A percentile compares a stretch with the other conserved stretches of the same genome.
phyloP scores from a whole-genome alignment of 2,888 invertebrate species.

The Ashinkailepas kermadecensis region DNA sequence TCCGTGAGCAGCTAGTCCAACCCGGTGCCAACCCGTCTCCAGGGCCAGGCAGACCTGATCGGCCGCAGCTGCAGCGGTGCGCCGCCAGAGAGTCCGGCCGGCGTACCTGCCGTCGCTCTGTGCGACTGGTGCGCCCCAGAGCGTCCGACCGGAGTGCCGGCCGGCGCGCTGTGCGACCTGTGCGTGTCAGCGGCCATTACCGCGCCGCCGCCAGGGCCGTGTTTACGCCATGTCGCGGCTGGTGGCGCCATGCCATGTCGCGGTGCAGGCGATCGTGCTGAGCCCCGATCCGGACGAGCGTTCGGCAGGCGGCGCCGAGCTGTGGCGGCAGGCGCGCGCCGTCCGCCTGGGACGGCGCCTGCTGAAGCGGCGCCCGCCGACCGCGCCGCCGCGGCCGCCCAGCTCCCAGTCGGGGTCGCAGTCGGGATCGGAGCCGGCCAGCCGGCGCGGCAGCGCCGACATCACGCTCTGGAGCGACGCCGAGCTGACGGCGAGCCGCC shows the following conservation, averaged over 20 bases:
- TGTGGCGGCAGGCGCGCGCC: slow-evolving; percentile 11
- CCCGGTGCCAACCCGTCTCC: too few species aligned
- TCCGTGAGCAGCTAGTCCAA: too few species aligned
- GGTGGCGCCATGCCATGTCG: slow-evolving; percentile 20
- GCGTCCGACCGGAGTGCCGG: neutral
- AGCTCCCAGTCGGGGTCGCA: too few species aligned
- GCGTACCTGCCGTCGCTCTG: too few species aligned
- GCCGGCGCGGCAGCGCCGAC: neutral
- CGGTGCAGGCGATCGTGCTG: slow-evolving; percentile 22
- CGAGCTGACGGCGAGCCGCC: neutral
- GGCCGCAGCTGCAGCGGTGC: too few species aligned
- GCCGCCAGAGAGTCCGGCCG: too few species aligned
- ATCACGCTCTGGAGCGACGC: slow-evolving; percentile 19
- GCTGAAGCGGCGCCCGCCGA: neutral
- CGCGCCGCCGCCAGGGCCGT: neutral
- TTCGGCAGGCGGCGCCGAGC: slow-evolving; percentile 4
- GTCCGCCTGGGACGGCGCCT: slow-evolving; percentile 8
- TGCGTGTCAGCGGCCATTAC: neutral
- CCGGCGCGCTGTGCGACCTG: neutral
- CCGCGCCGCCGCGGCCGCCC: too few species aligned
- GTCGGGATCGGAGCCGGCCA: neutral
- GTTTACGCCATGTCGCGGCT: neutral
- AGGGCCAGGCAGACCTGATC: too few species aligned
- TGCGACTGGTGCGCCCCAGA: too few species aligned
- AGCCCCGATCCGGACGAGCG: slow-evolving; percentile 3